A percentile compares a stretch with the other conserved stretches of the same genome.
These are phyloP conservation scores for Bujurquina vittata DNA, from an alignment of 2,113 vertebrate species.

Conservation along the genomic window DNA sequence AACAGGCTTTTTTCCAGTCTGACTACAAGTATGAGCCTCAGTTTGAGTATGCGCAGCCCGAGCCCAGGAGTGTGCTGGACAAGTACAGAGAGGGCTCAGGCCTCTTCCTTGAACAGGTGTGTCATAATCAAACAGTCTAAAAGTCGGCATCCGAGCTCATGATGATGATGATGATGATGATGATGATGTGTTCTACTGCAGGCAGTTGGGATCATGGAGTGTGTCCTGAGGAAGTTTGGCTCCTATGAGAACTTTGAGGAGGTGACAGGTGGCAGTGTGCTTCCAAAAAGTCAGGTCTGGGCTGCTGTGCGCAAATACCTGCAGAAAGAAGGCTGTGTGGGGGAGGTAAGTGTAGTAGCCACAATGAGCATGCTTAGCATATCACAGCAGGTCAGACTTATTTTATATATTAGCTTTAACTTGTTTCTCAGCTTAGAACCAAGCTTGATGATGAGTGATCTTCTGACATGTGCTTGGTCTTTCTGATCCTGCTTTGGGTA, in stretches of 20 bases:
- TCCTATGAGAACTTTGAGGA: constrained; percentile 94
- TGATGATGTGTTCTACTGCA: constrained; percentile 56
- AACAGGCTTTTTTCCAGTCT: constrained; percentile 88
- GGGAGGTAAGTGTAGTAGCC: constrained; percentile 86
- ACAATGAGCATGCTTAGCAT: neutral
- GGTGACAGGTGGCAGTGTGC: constrained; percentile 86
- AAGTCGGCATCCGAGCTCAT: neutral
- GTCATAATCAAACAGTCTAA: neutral
- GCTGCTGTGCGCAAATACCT: constrained; percentile 91
- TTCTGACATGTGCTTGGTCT: no score
- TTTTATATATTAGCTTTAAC: neutral
- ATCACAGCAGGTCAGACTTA: neutral
- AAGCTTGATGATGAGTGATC: neutral
- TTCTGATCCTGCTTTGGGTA: neutral
- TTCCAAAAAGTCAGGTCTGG: constrained; percentile 96
- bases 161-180: neutral
- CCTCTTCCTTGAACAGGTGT: constrained; percentile 91
- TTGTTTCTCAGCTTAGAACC: neutral
- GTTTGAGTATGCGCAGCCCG: constrained; percentile 88
- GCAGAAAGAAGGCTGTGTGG: constrained; percentile 95
- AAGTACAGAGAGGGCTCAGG: constrained; percentile 90
- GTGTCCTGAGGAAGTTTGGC: constrained; percentile 91
- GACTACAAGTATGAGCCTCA: constrained; percentile 91
- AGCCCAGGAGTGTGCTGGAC: constrained; percentile 86
- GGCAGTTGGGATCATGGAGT: constrained; percentile 91